Percentiles rank a stretch among this genome's conserved stretches.
Conservation (phyloP, 2,888 invertebrate genomes). For the Microplitis deprimator region DNA sequence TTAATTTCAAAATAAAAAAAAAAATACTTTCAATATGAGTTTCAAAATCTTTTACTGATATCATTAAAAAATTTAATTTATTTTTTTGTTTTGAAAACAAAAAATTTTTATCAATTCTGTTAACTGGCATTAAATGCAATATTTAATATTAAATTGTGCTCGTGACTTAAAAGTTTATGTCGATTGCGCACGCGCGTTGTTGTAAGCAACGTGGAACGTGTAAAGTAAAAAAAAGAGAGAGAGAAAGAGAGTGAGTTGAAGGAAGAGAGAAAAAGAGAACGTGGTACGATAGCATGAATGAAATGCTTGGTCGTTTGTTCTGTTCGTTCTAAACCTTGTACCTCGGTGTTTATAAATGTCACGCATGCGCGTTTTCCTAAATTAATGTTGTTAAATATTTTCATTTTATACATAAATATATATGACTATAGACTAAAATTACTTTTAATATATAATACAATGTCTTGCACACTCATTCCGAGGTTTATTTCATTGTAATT, state of each 20-base stretch:
- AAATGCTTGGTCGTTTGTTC: constrained; percentile 51
- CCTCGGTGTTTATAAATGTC: background rate
- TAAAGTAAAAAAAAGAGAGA: constrained; percentile 16
- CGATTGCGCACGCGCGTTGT: constrained; percentile 34
- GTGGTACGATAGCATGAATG: constrained; percentile 61
- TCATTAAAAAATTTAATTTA: too few species aligned
- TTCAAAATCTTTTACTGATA: too few species aligned
- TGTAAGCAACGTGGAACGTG: constrained; percentile 7
- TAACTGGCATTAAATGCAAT: background rate
- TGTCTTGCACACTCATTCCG: background rate
- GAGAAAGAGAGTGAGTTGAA: constrained; percentile 22
- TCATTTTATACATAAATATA: background rate
- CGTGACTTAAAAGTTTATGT: background rate
- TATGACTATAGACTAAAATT: background rate
- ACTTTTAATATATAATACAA: background rate
- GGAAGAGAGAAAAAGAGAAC: background rate
- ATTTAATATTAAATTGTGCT: background rate
- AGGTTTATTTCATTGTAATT: too few species aligned
- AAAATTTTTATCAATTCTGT: background rate
- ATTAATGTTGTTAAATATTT: background rate
- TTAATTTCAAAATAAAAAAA: too few species aligned
- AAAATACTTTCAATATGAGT: too few species aligned
- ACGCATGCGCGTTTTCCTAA: background rate
- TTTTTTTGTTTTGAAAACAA: too few species aligned
- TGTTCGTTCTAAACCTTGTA: constrained; percentile 18